phyloP scores from a whole-genome alignment of 2,888 invertebrate species.

The Cryptocheilus praepositus region DNA sequence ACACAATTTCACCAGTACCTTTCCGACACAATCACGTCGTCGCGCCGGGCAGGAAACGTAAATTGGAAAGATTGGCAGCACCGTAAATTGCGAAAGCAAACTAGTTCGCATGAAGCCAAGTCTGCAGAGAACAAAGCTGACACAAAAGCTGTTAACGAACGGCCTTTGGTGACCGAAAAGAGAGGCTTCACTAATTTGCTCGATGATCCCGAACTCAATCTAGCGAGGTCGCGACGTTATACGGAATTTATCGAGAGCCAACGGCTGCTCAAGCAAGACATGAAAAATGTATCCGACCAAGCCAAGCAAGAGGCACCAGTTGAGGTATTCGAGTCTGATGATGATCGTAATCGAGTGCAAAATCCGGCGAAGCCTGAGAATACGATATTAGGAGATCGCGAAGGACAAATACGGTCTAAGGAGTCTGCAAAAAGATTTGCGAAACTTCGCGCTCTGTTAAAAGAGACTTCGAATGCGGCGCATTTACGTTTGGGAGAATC shows the following conservation, averaged over 20 bases:
- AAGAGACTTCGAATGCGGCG: too few species aligned
- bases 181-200: conserved; percentile 7
- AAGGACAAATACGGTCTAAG: too few species aligned
- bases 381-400: too few species aligned
- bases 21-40: neutral
- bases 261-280: neutral
- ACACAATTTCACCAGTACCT: neutral
- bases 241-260: neutral
- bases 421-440: too few species aligned
- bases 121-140: too few species aligned
- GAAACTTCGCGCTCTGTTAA: too few species aligned
- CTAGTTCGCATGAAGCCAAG: neutral
- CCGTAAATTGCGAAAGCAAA: neutral
- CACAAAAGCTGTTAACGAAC: neutral
- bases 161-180: neutral
- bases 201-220: neutral
- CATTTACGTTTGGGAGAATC: too few species aligned
- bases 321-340: too few species aligned
- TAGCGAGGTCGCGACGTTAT: neutral
- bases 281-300: too few species aligned
- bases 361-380: too few species aligned
- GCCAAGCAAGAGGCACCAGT: neutral
- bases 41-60: neutral
- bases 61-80: neutral
- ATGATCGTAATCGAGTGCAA: too few species aligned